Evolutionary conservation across 2,888 invertebrate genomes (phyloP), one percentile per base, ranked within the genome.

Genomic region (Apamea monoglypha): DNA sequence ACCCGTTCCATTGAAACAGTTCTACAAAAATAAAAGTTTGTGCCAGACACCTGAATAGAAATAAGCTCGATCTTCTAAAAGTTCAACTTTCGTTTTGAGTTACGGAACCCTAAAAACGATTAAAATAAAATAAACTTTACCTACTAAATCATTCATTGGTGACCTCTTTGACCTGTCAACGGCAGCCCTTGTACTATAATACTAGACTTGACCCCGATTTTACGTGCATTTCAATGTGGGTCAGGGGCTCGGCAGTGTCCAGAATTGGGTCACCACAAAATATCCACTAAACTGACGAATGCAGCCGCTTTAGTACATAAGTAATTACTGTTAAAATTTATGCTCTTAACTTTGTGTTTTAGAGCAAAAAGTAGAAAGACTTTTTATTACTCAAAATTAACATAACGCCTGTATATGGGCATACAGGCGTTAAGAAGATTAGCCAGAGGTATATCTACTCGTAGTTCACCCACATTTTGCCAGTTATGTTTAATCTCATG

Each of bases 221-320:
- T 86, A 89, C 89, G 90, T 93, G 91, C 90, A 91, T 90, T 90
- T 90, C 89, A 86, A 94, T 94, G 78, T 94, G 82, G 95, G 95
- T 94, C 94, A 94, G 83, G 92, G 93, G 89, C 91, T 87, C 82
- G 73, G 50, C 63, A 44, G 53, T 47, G 29, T 61, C 69, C 69
- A 81, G 80, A 94, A 91, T 87, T 92, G 90, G 93, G 93, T 90
- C 93, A 84, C 81, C 87, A 86, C 87, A 86, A 88, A 87, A 85
- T 85, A 72, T 74, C 74, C 82, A 74, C 81, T 78, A 73, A 84
- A 87, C 80, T 84, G 68, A 82, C 73, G 78, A 84, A 76, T 73
- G 78, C 74, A 77, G 64, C 47, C 32, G 68, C 47, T 76, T 66
- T 72, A 63, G 44, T 47, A 76, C 69, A 44, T 78, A n/a, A n/a